Conservation (phyloP, 2,888 invertebrate species). For the Perithous albicinctus region DNA sequence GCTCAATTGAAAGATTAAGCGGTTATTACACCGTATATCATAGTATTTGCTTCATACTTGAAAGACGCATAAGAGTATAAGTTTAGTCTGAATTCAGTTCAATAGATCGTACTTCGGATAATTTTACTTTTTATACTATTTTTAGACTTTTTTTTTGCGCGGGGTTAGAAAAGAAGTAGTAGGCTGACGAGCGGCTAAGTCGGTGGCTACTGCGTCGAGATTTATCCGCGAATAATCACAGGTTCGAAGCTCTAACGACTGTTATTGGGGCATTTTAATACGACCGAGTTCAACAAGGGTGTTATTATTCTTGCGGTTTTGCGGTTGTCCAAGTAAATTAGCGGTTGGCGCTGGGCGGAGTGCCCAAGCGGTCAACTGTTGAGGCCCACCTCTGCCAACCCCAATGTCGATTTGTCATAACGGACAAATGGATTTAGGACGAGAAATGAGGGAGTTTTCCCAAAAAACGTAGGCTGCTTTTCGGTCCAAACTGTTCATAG, state of each 20-base stretch:
- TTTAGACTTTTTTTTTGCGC: no score
- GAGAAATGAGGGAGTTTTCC: neutral
- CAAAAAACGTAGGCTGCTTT: neutral
- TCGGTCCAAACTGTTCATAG: no score
- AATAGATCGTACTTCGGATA: no score
- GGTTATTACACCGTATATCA: no score
- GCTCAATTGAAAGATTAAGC: no score
- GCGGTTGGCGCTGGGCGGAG: slow-evolving; percentile 72
- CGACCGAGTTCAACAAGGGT: slow-evolving; percentile 73
- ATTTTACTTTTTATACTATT: no score
- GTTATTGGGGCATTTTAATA: slow-evolving; percentile 81
- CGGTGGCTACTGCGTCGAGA: slow-evolving; percentile 79
- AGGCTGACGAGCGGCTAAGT: slow-evolving; percentile 45
- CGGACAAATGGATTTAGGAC: neutral
- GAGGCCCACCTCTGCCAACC: slow-evolving; percentile 67
- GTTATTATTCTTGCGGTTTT: slow-evolving; percentile 82
- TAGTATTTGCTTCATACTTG: no score
- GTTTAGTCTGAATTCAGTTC: no score
- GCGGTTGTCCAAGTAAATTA: slow-evolving; percentile 82
- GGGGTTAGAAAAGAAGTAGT: slow-evolving; percentile 28
- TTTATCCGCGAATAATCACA: slow-evolving; percentile 80
- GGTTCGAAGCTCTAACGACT: slow-evolving; percentile 76
- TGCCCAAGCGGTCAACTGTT: slow-evolving; percentile 4
- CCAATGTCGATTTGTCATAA: slow-evolving; percentile 76
- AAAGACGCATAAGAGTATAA: no score